phyloP scores from a whole-genome alignment of 1,140 invertebrate species.

The Ridgeia piscesae region DNA sequence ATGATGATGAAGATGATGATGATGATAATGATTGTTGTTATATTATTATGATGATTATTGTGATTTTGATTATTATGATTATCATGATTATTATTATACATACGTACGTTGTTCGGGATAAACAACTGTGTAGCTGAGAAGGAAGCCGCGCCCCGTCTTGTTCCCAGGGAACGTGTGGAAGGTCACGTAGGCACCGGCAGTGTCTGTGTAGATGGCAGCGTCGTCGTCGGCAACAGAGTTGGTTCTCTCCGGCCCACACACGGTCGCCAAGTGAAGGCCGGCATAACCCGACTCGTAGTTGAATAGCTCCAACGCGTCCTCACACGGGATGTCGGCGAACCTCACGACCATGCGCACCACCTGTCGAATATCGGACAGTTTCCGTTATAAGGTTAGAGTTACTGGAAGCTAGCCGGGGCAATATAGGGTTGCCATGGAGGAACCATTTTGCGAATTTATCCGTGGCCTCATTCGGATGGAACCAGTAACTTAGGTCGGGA shows the following conservation, averaged over 20 bases:
- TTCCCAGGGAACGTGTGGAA: not conserved
- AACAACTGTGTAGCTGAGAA: not conserved
- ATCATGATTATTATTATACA: not conserved
- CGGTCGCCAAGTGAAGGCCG: not conserved
- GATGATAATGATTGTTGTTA: no score
- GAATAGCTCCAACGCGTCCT: not conserved
- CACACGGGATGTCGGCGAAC: constrained; percentile 2
- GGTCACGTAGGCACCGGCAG: not conserved
- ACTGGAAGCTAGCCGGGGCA: no score
- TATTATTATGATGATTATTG: no score
- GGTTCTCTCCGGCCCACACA: not conserved
- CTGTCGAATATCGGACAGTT: not conserved
- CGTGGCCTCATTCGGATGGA: no score
- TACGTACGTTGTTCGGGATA: not conserved
- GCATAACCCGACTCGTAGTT: not conserved
- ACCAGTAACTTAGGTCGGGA: no score
- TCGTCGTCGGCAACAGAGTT: not conserved
- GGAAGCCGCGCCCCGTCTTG: not conserved
- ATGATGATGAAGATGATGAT: no score
- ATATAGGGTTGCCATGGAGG: no score
- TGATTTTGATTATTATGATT: no score
- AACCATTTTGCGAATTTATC: no score
- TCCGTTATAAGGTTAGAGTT: no score
- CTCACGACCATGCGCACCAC: not conserved
- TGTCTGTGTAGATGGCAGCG: not conserved